These are phyloP conservation scores for Hestina assimilis DNA, from an alignment of 1,140 invertebrate species.

Conservation along the genomic window DNA sequence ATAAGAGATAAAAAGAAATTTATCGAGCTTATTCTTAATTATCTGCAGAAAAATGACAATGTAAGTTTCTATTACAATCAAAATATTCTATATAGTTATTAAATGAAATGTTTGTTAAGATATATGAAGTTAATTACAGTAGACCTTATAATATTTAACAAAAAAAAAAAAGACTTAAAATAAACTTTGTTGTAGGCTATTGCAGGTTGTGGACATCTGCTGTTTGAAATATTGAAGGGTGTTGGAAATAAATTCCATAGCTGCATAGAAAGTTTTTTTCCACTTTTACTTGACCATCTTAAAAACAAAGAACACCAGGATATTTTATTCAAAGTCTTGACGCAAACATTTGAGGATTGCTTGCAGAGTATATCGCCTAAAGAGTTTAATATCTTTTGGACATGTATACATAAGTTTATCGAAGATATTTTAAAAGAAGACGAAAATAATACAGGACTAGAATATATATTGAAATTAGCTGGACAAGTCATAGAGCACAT, in stretches of 20 bases:
- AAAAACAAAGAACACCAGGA: slow-evolving; percentile 77
- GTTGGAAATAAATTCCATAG: slow-evolving; percentile 90
- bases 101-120: too few relatives aligned
- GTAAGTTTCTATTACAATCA: slow-evolving; percentile 80
- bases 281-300: slow-evolving; percentile 81
- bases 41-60: slow-evolving; percentile 82
- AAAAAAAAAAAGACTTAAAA: neutral
- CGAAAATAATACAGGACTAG: slow-evolving; percentile 53
- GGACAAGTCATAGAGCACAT: slow-evolving; percentile 81
- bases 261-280: slow-evolving; percentile 83
- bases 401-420: slow-evolving; percentile 56
- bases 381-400: slow-evolving; percentile 82
- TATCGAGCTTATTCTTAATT: slow-evolving; percentile 84
- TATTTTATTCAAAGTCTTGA: slow-evolving; percentile 81
- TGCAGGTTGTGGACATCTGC: slow-evolving; percentile 87
- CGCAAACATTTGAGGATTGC: slow-evolving; percentile 80
- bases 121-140: too few relatives aligned
- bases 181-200: slow-evolving; percentile 73
- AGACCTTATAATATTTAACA: too few relatives aligned
- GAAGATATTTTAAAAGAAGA: slow-evolving; percentile 56
- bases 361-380: slow-evolving; percentile 79
- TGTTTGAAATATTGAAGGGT: slow-evolving; percentile 92
- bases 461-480: slow-evolving; percentile 79
- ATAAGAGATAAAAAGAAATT: slow-evolving; percentile 88
- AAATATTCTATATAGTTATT: too few relatives aligned